Percentiles rank a stretch among this genome's conserved stretches.
Conservation (phyloP, 2,113 vertebrate species). For the Spheniscus mendiculus region DNA sequence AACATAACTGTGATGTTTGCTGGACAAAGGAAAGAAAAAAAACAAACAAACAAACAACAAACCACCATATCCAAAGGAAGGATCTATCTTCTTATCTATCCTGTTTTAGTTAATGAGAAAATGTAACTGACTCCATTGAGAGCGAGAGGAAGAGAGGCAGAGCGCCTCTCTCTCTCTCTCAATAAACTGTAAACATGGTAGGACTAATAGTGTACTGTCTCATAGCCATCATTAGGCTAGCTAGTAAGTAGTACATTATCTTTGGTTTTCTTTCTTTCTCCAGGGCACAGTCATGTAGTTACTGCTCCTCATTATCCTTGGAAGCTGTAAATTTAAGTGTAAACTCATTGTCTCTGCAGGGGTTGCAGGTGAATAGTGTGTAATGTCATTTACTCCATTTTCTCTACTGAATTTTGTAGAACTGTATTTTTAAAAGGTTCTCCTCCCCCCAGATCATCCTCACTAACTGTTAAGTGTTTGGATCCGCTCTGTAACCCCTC, state of each 20-base stretch:
- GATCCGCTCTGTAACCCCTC: background rate
- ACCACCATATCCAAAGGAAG: background rate
- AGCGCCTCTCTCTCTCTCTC: background rate
- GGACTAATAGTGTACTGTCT: background rate
- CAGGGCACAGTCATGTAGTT: constrained; percentile 15
- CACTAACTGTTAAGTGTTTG: background rate
- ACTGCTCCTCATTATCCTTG: constrained; percentile 19
- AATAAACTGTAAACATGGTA: constrained; percentile 13
- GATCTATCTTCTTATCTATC: background rate
- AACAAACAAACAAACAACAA: background rate
- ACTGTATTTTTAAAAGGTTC: background rate
- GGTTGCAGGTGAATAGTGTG: constrained; percentile 4
- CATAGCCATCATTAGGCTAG: constrained; percentile 22
- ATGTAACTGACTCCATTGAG: background rate
- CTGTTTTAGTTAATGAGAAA: constrained; percentile 7
- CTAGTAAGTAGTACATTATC: constrained; percentile 29
- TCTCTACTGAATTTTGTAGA: background rate
- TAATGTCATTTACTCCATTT: background rate
- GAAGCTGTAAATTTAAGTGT: constrained; percentile 17
- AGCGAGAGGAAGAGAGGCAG: background rate
- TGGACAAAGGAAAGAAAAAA: background rate
- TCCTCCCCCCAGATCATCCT: background rate
- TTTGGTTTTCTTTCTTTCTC: constrained; percentile 49
- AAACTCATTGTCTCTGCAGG: constrained; percentile 55
- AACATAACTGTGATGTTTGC: background rate